A percentile compares a stretch with the other conserved stretches of the same genome.
Conservation (phyloP, 1,140 invertebrate species). For the Diprion similis region DNA sequence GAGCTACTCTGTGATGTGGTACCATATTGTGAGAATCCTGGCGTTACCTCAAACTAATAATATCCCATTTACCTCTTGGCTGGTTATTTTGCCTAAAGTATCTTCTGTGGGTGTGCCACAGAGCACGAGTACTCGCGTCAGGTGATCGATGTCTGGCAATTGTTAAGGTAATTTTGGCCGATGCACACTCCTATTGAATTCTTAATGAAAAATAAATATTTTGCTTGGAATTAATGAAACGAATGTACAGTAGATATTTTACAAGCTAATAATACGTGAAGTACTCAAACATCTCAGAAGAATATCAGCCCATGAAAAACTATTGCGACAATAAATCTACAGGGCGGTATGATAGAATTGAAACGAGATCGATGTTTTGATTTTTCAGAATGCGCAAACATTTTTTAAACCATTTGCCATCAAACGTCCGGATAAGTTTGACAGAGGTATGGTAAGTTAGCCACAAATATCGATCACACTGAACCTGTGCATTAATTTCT, state of each 20-base stretch:
- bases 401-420: not conserved
- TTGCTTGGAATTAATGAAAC: no score
- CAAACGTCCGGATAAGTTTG: not conserved
- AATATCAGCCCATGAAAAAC: not conserved
- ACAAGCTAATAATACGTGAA: no score
- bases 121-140: slow-evolving; percentile 86
- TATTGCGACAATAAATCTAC: not conserved
- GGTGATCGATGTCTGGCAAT: slow-evolving; percentile 88
- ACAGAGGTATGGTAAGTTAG: not conserved
- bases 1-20: not conserved
- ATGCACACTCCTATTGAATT: slow-evolving; percentile 19
- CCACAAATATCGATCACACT: not conserved
- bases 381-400: not conserved
- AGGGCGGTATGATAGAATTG: no score
- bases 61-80: slow-evolving; percentile 78
- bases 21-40: not conserved
- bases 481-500: not conserved
- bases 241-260: no score
- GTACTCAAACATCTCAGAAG: no score
- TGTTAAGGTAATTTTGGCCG: slow-evolving; percentile 48
- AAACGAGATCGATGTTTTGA: no score
- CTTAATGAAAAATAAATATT: not conserved
- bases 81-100: slow-evolving; percentile 86
- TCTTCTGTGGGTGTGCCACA: slow-evolving; percentile 86
- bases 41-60: slow-evolving; percentile 17